phyloP scores from a whole-genome alignment of 1,140 invertebrate species.

The Cotesia typhae region DNA sequence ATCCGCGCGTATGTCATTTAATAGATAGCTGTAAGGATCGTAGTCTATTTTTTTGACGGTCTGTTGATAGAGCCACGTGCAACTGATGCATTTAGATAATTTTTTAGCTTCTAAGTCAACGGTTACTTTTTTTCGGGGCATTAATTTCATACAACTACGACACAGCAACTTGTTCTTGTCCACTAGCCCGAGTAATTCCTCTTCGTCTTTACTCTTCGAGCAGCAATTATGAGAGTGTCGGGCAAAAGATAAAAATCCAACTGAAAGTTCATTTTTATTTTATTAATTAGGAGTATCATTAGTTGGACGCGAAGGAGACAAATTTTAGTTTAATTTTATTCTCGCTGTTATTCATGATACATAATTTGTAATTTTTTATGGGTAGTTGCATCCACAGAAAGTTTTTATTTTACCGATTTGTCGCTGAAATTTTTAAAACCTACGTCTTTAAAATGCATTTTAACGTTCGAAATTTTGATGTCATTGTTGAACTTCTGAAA shows the following conservation, averaged over 20 bases:
- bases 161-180: constrained; percentile 44
- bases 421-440: too few relatives aligned
- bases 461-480: too few relatives aligned
- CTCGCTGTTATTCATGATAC: too few relatives aligned
- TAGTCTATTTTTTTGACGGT: constrained; percentile 49
- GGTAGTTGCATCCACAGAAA: too few relatives aligned
- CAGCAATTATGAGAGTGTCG: constrained; percentile 46
- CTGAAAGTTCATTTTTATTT: constrained; percentile 36
- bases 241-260: constrained; percentile 50
- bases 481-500: too few relatives aligned
- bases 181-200: constrained; percentile 40
- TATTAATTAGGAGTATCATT: neutral
- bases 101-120: constrained; percentile 50
- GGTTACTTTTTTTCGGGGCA: constrained; percentile 35
- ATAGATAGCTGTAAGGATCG: constrained; percentile 71
- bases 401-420: too few relatives aligned
- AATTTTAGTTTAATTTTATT: too few relatives aligned
- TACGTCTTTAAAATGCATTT: too few relatives aligned
- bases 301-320: too few relatives aligned
- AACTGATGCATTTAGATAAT: constrained; percentile 49
- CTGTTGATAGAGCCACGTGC: constrained; percentile 48
- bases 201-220: constrained; percentile 15
- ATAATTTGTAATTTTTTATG: too few relatives aligned
- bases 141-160: constrained; percentile 38
- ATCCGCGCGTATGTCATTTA: constrained; percentile 69